Evolutionary conservation across 2,888 invertebrate genomes (phyloP).

Genomic region (Megamerina dolium): DNA sequence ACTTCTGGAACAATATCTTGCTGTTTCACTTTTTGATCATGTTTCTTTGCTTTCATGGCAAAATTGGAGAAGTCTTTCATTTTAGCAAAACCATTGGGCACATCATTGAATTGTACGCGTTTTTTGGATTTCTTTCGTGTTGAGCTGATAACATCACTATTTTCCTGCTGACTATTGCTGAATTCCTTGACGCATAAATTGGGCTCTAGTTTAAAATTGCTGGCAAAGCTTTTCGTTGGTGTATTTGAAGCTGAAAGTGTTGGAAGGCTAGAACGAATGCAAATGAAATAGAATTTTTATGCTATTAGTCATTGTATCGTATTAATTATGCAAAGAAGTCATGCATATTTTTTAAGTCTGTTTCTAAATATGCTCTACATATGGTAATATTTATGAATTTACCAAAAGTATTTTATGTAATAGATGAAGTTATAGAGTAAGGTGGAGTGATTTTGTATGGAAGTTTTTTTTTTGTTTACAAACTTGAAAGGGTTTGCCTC

Average conservation of each 20-base stretch:
- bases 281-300: neutral
- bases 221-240: slow-evolving; percentile 45
- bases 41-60: slow-evolving; percentile 40
- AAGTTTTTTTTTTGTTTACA: too few relatives aligned
- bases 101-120: slow-evolving; percentile 46
- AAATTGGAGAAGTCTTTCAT: slow-evolving; percentile 34
- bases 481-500: too few relatives aligned
- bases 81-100: slow-evolving; percentile 38
- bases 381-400: too few relatives aligned
- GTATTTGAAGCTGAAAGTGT: slow-evolving; percentile 42
- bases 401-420: too few relatives aligned
- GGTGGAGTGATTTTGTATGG: too few relatives aligned
- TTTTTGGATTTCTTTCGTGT: slow-evolving; percentile 43
- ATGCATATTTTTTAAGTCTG: neutral
- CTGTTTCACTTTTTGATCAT: slow-evolving; percentile 25
- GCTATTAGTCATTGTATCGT: neutral
- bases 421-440: too few relatives aligned
- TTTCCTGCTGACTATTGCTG: slow-evolving; percentile 22
- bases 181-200: slow-evolving; percentile 48
- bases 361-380: neutral
- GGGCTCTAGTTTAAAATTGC: slow-evolving; percentile 46
- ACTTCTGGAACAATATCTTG: slow-evolving; percentile 44
- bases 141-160: slow-evolving; percentile 24
- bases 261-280: slow-evolving; percentile 34
- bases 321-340: slow-evolving; percentile 1